A percentile compares a stretch with the other conserved stretches of the same genome.
Evolutionary conservation across 92 coral and sea anemone genomes (phyloP).

Genomic region (Umimayanthus chanpuru): DNA sequence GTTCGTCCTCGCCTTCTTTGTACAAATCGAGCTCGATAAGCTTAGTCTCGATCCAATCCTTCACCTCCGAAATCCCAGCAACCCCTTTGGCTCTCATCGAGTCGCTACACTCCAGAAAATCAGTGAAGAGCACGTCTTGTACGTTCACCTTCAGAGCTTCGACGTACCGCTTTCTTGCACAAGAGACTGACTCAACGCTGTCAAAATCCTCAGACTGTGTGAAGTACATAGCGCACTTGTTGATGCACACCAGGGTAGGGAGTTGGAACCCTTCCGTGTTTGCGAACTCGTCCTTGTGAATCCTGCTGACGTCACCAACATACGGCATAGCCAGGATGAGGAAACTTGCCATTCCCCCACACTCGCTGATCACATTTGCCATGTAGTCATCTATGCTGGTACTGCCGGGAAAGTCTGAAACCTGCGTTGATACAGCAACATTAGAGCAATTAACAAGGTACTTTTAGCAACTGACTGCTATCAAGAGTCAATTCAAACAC

Average conservation of each 20-base stretch:
- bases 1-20: background rate
- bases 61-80: background rate
- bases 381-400: too few relatives aligned
- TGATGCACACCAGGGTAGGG: background rate
- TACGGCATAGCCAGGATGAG: too few relatives aligned
- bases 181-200: background rate
- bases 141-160: background rate
- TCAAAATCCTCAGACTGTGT: background rate
- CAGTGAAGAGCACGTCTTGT: background rate
- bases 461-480: too few relatives aligned
- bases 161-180: background rate
- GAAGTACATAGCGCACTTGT: background rate
- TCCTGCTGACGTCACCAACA: too few relatives aligned
- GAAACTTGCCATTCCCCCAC: too few relatives aligned
- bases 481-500: too few relatives aligned
- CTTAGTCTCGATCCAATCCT: background rate
- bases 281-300: background rate
- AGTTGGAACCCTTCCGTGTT: background rate
- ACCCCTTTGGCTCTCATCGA: background rate
- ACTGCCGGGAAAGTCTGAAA: too few relatives aligned
- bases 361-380: too few relatives aligned
- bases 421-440: too few relatives aligned
- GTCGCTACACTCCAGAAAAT: background rate
- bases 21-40: background rate
- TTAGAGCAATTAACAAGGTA: too few relatives aligned